phyloP scores from a whole-genome alignment of 1,140 invertebrate species.

The Papilio machaon region DNA sequence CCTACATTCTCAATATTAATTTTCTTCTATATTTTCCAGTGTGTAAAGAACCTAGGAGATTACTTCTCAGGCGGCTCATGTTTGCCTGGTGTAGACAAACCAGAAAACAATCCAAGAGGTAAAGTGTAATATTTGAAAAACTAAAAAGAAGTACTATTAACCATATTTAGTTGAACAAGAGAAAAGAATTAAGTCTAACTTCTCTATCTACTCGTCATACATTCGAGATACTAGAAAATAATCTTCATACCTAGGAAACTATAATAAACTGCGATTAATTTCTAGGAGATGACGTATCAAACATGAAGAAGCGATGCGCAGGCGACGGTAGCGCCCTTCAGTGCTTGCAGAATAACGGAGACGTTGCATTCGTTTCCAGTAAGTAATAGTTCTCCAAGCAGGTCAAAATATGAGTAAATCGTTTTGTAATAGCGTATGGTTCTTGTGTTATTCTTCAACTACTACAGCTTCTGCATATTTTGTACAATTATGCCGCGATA shows the following conservation, averaged over 20 bases:
- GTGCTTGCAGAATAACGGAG: conserved; percentile 68
- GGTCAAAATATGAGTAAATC: too few species aligned
- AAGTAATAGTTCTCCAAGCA: conserved; percentile 44
- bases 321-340: conserved; percentile 60
- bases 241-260: background rate
- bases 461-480: too few species aligned
- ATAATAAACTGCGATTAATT: background rate
- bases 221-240: too few species aligned
- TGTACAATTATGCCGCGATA: too few species aligned
- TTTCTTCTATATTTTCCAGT: conserved; percentile 52
- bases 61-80: conserved; percentile 73
- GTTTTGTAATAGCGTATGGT: too few species aligned
- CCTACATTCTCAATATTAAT: background rate
- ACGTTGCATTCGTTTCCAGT: conserved; percentile 78
- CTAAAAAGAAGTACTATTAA: background rate
- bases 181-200: too few species aligned
- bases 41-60: conserved; percentile 64
- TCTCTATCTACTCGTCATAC: too few species aligned
- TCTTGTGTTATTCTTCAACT: too few species aligned
- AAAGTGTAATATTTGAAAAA: background rate
- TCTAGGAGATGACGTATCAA: conserved; percentile 68
- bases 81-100: conserved; percentile 70
- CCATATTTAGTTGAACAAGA: background rate
- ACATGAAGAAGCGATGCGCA: conserved; percentile 69
- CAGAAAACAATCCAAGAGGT: conserved; percentile 74